Evolutionary conservation across 2,888 invertebrate genomes (phyloP).

Genomic region (Dendrolimus pini): DNA sequence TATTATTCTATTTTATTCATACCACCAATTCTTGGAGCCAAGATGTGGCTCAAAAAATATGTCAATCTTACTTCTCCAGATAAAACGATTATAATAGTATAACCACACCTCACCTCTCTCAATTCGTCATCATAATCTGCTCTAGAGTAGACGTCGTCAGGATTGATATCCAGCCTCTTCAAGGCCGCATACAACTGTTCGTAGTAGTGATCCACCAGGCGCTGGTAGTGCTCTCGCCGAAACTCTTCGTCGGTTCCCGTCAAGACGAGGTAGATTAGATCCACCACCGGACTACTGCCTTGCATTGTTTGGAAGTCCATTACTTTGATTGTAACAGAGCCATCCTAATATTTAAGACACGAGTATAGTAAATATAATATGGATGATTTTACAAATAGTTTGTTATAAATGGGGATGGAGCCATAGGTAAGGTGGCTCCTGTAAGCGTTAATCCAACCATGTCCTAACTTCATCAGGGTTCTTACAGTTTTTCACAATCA

Average conservation of each 20-base stretch:
- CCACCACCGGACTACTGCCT: conserved; percentile 33
- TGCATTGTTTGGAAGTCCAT: conserved; percentile 51
- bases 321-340: conserved; percentile 26
- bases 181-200: conserved; percentile 26
- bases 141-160: conserved; percentile 27
- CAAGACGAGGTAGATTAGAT: conserved; percentile 50
- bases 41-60: no score
- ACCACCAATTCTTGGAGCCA: no score
- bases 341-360: conserved; percentile 22
- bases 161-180: conserved; percentile 24
- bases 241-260: conserved; percentile 44
- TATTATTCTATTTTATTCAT: no score
- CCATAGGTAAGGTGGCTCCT: no score
- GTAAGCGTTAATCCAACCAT: no score
- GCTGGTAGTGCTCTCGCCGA: conserved; percentile 24
- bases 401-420: no score
- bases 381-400: no score
- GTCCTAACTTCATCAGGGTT: no score
- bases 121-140: conserved; percentile 35
- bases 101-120: conserved; percentile 22
- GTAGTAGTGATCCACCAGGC: conserved; percentile 25
- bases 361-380: conserved; percentile 9
- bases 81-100: no score
- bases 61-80: no score
- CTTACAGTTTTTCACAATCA: no score